Base-by-base conservation (phyloP, 2,888 invertebrate genomes). In the Argyresthia goedartella region DNA sequence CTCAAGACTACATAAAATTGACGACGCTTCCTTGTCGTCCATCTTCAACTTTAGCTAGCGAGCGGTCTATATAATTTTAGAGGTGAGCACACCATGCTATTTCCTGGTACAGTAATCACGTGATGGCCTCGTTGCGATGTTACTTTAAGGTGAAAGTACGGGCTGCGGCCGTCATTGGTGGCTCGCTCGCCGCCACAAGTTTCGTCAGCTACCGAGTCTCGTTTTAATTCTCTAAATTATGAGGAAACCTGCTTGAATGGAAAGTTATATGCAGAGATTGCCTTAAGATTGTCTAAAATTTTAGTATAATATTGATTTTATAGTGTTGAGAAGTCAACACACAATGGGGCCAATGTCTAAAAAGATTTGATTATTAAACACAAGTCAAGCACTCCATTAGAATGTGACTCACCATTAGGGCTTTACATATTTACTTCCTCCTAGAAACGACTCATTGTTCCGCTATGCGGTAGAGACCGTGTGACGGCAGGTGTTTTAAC, bases 241-340 rank as follows among this genome's bases (percentile, higher is more conserved):
- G 13, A 13, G 34, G 42, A n/a, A n/a, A 50, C 69, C 71, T 73
- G 71, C 67, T 63, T 59, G 57, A 58, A 60, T 66, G 57, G 54
- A 65, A 64, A 57, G 56, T 69, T 68, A 67, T 63, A 57, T 59
- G 65, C 62, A 67, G 59, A 57, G 54, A 44, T 55, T 54, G 57
- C 57, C 54, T 43, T 16, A 39, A 56, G 56, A 57, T 47, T 35
- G 13, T n/a, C n/a, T n/a, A 44, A 44, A 9, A 47, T 25, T 47
- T 47, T 9, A 11, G 13, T n/a, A n/a, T n/a, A 44, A 44, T 44
- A 25, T 25, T 25, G 25, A 25, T 25, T 25, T 25, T 25, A 4
- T 25, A 25, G 25, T 25, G 25, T 25, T 25, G 25, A 25, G 25
- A 2, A 25, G 25, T 25, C 25, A 6, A 2, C 25, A 25, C 25